These are phyloP conservation scores for Rhyacophila evoluta DNA, from an alignment of 2,888 invertebrate genomes.

Conservation along the genomic window DNA sequence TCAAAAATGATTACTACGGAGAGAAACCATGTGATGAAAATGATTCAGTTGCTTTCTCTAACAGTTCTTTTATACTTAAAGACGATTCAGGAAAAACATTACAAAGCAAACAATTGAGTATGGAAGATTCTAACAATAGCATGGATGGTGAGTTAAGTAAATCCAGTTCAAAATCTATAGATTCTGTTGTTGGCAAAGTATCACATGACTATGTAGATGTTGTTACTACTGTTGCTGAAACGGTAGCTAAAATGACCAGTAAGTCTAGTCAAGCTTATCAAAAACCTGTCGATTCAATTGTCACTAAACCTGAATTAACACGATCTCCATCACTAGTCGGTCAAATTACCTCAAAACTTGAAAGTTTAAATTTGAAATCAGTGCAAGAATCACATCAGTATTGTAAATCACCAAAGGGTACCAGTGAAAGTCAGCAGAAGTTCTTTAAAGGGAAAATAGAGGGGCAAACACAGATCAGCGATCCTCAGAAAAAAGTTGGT, in stretches of 20 bases:
- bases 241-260: conserved; percentile 22
- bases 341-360: conserved; percentile 52
- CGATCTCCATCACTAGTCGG: conserved; percentile 52
- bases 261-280: conserved; percentile 26
- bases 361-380: conserved; percentile 50
- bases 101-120: neutral
- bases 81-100: neutral
- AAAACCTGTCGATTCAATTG: conserved; percentile 26
- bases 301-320: conserved; percentile 37
- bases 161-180: neutral
- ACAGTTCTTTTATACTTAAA: neutral
- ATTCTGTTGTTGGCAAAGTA: neutral
- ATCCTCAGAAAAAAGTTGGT: neutral
- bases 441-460: conserved; percentile 47
- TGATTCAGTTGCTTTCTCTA: neutral
- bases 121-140: neutral
- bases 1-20: conserved; percentile 5
- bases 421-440: conserved; percentile 44
- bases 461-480: neutral
- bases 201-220: neutral
- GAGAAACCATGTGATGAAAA: neutral
- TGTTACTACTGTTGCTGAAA: conserved; percentile 28
- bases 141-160: neutral
- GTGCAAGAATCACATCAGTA: conserved; percentile 43
- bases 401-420: conserved; percentile 35